Base-by-base conservation (phyloP, 53 echinoderm and acorn worm genomes). In the Patiria pectinifera region DNA sequence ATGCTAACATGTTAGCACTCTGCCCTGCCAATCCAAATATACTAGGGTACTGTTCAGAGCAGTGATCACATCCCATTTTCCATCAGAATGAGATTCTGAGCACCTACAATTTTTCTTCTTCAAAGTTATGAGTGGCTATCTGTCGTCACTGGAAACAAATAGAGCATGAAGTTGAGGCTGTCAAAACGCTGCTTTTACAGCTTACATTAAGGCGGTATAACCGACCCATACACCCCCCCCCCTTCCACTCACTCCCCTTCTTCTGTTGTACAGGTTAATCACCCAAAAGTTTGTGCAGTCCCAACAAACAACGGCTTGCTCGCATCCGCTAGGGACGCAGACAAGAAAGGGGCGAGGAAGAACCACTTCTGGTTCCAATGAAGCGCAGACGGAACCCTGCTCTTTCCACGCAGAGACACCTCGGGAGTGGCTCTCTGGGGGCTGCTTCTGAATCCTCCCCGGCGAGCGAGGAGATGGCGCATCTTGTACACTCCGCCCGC, bases 351-450 rank as follows among this genome's bases (percentile, higher is more conserved):
- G 83, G 93, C 82, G 75, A 74, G 93, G 83, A 83, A 88, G 82
- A 92, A 88, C 87, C 93, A 71, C 93, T 93, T 86, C 61, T 88
- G 87, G 87, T 93, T 82, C 88, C 93, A 93, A 46, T 76, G 87
- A 81, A 87, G 93, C 93, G 88, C 82, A 75, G 93, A 69, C 82
- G 75, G 93, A 82, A 82, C 88, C 74, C 75, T 93, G 87, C 88
- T 87, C 93, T 93, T 81, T 82, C 62, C 71, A 45, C 83, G 72
- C 88, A 4, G 49, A 69, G 87, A 87, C 90, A 90, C 90, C 90
- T 90, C 90, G 81, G 90, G 69, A 80, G 45, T 69, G 81, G 63
- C 90, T 90, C 90, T 81, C 90, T 24, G 45, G 90, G 90, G 90
- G 90, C 90, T 90, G 43, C 80, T 90, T 81, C 72, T 66, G 86